phyloP scores from a whole-genome alignment of 1,140 invertebrate species.

The Spodoptera litura region DNA sequence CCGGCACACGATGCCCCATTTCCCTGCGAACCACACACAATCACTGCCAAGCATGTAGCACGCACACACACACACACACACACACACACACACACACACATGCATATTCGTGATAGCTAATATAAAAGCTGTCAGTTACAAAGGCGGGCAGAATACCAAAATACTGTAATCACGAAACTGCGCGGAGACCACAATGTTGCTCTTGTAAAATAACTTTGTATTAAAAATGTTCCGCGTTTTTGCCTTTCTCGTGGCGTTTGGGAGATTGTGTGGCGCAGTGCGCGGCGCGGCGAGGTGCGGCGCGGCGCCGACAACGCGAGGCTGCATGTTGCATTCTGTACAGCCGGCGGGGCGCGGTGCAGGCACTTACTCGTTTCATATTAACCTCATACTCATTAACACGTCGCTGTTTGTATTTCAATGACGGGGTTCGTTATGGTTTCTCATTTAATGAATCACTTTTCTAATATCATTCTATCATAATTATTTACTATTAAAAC shows the following conservation, averaged over 20 bases:
- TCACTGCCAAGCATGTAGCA: neutral
- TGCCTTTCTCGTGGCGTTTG: neutral
- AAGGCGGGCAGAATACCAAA: conserved; percentile 32
- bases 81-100: conserved; percentile 14
- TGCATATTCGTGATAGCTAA: conserved; percentile 32
- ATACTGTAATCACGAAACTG: conserved; percentile 24
- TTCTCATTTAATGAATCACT: no score
- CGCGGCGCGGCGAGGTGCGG: no score
- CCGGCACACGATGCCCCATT: neutral
- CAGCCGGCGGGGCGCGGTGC: no score
- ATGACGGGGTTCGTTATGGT: no score
- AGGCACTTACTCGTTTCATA: no score
- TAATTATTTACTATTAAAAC: no score
- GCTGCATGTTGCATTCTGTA: neutral
- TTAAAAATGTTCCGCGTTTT: conserved; percentile 18
- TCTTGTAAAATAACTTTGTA: conserved; percentile 24
- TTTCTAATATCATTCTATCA: no score
- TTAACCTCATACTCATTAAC: no score
- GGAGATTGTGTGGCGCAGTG: neutral
- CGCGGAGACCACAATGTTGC: conserved; percentile 24
- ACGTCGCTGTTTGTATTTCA: no score
- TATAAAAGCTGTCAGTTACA: conserved; percentile 38
- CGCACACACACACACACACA: conserved; percentile 14
- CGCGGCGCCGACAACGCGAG: neutral
- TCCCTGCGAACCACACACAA: neutral